A percentile compares a stretch with the other conserved stretches of the same genome.
Evolutionary conservation across 2,888 invertebrate genomes (phyloP).

Genomic region (Drosophila seclusa): DNA sequence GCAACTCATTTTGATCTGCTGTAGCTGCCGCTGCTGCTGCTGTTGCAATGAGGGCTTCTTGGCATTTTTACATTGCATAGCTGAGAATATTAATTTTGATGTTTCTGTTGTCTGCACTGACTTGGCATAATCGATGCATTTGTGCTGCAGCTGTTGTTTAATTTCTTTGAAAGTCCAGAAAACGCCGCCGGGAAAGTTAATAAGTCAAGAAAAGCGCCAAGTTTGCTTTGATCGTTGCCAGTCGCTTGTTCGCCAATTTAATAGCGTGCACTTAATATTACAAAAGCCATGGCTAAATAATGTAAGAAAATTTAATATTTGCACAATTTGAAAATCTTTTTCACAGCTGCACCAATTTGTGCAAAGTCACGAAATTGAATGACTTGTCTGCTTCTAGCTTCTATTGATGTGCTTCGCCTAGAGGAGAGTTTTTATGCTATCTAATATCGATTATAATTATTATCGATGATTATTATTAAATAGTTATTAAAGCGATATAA

Average conservation of each 20-base stretch:
- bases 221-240: conserved; percentile 54
- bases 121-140: conserved; percentile 73
- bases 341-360: neutral
- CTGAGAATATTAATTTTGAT: conserved; percentile 72
- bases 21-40: neutral
- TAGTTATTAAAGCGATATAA: neutral
- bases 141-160: conserved; percentile 52
- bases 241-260: conserved; percentile 6
- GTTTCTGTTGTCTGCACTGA: conserved; percentile 49
- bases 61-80: conserved; percentile 64
- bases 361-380: neutral
- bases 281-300: neutral
- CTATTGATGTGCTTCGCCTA: neutral
- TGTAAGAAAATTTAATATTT: neutral
- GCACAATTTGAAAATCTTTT: neutral
- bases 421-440: neutral
- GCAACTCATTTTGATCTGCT: conserved; percentile 52
- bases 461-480: too few relatives aligned
- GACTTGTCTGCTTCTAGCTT: neutral
- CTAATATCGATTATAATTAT: neutral
- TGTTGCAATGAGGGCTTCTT: conserved; percentile 24
- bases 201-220: conserved; percentile 60
- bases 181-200: conserved; percentile 58
- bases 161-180: conserved; percentile 58
- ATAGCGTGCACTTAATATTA: conserved; percentile 20